Conservation (phyloP, 2,113 vertebrate species). For the Indri indri region DNA sequence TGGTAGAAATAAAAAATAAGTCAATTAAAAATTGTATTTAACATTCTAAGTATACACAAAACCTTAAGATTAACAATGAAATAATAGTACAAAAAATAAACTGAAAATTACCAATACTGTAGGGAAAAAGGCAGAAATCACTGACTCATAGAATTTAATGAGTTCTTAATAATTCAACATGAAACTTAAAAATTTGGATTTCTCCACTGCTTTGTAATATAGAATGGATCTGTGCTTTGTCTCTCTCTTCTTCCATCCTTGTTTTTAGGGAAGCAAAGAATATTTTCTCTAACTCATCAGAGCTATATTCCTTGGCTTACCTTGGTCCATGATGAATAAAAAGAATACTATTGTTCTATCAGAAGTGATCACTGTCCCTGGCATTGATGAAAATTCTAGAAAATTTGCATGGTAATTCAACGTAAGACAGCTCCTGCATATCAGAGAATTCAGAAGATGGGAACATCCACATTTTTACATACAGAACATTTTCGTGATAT, state of each 20-base stretch:
- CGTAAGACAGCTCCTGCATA: neutral
- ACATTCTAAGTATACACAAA: neutral
- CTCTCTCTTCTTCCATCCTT: neutral
- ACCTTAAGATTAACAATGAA: neutral
- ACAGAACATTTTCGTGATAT: neutral
- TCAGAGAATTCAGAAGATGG: neutral
- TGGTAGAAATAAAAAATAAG: neutral
- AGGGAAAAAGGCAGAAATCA: neutral
- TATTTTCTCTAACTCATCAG: neutral
- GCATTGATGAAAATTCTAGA: neutral
- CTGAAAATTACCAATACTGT: neutral
- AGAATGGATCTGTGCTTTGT: neutral
- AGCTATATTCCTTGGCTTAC: neutral
- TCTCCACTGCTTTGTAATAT: neutral
- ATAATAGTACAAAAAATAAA: neutral
- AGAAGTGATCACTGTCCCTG: neutral
- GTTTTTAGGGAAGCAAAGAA: neutral
- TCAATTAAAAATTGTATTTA: neutral
- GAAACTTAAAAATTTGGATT: neutral
- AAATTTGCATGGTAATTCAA: neutral
- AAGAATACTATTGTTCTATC: neutral
- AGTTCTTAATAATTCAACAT: neutral
- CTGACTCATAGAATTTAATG: neutral
- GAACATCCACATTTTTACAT: neutral
- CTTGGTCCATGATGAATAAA: neutral